These are phyloP conservation scores for Gobio gobio DNA, from an alignment of 2,113 vertebrate species.

Conservation along the genomic window DNA sequence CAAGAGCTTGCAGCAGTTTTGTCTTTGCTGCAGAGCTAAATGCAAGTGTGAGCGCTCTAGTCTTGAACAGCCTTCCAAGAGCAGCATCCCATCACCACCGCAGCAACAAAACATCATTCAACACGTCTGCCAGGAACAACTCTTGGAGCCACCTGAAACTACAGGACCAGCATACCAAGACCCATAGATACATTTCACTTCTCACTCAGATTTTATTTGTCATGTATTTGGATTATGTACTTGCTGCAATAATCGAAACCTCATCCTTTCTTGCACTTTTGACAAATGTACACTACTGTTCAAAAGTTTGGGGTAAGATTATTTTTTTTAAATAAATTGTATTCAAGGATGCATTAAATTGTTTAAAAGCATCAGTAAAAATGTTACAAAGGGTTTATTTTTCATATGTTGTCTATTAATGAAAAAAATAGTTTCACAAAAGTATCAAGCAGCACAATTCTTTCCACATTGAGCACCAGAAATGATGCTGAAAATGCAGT, in stretches of 20 bases:
- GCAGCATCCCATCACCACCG: background rate
- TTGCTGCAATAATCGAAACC: background rate
- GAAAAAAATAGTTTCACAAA: background rate
- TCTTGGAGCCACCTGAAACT: background rate
- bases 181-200: background rate
- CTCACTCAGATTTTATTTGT: background rate
- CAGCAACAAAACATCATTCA: background rate
- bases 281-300: background rate
- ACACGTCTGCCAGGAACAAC: background rate
- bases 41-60: background rate
- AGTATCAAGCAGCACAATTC: background rate
- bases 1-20: background rate
- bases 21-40: constrained; percentile 34
- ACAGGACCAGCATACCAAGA: background rate
- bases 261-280: background rate
- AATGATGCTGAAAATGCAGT: background rate
- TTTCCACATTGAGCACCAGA: background rate
- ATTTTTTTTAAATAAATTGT: background rate
- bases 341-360: background rate
- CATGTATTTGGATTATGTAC: background rate
- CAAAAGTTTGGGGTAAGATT: background rate
- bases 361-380: too few relatives aligned
- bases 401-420: background rate
- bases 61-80: background rate
- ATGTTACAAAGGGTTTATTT: background rate